phyloP scores from a whole-genome alignment of 2,888 invertebrate genomes.

The Drosophila vallismaia region DNA sequence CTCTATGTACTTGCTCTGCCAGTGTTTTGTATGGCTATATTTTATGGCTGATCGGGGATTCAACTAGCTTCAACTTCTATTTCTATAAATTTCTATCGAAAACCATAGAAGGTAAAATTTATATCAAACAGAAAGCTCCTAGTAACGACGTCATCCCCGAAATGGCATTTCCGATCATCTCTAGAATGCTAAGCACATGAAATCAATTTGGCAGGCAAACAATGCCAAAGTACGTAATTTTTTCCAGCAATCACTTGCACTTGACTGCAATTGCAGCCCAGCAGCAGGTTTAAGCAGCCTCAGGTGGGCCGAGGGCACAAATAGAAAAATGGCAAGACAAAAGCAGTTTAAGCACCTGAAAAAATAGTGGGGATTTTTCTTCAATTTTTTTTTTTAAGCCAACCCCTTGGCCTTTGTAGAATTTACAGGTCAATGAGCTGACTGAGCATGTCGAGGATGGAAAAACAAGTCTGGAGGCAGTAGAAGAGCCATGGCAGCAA shows the following conservation, averaged over 20 bases:
- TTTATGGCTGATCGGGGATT: slow-evolving; percentile 25
- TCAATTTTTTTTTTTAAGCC: background rate
- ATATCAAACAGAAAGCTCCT: background rate
- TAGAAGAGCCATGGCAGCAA: slow-evolving; percentile 31
- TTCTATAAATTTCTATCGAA: slow-evolving; percentile 1
- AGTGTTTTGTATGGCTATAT: slow-evolving; percentile 19
- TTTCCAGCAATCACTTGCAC: slow-evolving; percentile 49
- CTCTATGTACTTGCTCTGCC: slow-evolving; percentile 3
- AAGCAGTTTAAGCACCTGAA: slow-evolving; percentile 16
- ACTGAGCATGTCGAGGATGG: slow-evolving; percentile 10
- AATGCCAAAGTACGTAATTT: slow-evolving; percentile 45
- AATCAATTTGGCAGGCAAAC: slow-evolving; percentile 44
- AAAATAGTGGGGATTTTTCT: slow-evolving; percentile 16
- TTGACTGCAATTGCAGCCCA: slow-evolving; percentile 41
- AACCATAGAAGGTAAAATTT: background rate
- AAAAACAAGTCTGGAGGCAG: background rate
- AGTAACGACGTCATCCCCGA: background rate
- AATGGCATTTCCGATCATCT: slow-evolving; percentile 6
- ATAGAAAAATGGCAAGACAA: slow-evolving; percentile 2
- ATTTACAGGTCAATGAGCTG: slow-evolving; percentile 48
- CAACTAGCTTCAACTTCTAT: slow-evolving; percentile 15
- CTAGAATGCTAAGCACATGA: slow-evolving; percentile 17
- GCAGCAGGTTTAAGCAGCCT: slow-evolving; percentile 22
- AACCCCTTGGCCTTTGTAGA: slow-evolving; percentile 1
- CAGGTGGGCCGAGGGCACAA: slow-evolving; percentile 23